Conservation (phyloP, 2,113 vertebrate species). For the Thalassoma bifasciatum region DNA sequence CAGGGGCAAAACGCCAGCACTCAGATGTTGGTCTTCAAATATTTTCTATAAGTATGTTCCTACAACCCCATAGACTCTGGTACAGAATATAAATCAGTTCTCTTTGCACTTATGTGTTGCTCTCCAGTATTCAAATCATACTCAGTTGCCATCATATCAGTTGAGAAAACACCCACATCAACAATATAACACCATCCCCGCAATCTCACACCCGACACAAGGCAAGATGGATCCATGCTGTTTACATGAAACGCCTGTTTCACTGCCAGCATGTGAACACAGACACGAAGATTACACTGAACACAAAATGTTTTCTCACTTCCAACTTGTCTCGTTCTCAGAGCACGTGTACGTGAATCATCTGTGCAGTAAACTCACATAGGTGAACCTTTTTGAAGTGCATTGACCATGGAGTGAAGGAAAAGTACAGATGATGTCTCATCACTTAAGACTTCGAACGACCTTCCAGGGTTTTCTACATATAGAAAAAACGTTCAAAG, state of each 20-base stretch:
- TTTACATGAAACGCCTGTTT: background rate
- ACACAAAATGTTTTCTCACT: background rate
- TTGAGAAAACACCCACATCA: constrained; percentile 5
- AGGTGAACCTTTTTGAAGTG: background rate
- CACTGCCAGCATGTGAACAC: background rate
- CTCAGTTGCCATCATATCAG: constrained; percentile 2
- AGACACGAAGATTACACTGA: background rate
- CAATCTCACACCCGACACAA: background rate
- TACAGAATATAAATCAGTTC: background rate
- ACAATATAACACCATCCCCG: background rate
- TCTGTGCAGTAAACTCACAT: background rate
- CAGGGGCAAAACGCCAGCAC: too few species aligned
- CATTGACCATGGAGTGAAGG: background rate
- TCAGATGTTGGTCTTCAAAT: too few species aligned
- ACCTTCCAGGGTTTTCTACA: background rate
- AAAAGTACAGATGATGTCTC: background rate
- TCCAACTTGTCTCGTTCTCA: background rate
- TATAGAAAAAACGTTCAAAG: too few species aligned
- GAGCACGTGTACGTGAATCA: background rate
- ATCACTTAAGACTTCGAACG: background rate
- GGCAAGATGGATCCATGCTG: constrained; percentile 2
- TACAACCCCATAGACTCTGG: too few species aligned
- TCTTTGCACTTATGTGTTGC: background rate
- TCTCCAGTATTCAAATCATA: background rate
- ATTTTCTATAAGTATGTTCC: too few species aligned